Conservation (phyloP, 2,888 invertebrate genomes). For the Drosophila anceps region DNA sequence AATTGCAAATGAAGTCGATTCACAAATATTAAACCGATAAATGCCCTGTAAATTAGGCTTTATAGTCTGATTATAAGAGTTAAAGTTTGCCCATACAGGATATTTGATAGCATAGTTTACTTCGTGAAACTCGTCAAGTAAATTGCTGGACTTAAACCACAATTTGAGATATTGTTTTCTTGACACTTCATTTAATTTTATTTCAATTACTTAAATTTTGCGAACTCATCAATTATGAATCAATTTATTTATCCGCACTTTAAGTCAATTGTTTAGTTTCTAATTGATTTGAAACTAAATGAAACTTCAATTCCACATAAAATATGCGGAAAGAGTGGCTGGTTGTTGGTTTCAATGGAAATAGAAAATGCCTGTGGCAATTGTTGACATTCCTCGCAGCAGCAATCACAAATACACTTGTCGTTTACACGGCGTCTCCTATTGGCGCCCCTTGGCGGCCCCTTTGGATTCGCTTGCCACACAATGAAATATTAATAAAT, state of each 20-base stretch:
- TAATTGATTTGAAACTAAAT: slow-evolving; percentile 46
- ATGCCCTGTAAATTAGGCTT: not conserved
- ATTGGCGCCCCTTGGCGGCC: not conserved
- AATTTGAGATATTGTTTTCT: not conserved
- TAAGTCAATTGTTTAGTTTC: slow-evolving; percentile 22
- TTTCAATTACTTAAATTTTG: slow-evolving; percentile 16
- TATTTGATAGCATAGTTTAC: not conserved
- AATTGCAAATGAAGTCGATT: not conserved
- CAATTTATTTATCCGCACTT: slow-evolving; percentile 20
- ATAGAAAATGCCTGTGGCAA: slow-evolving; percentile 51
- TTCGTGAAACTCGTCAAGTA: not conserved
- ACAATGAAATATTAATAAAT: slow-evolving; percentile 81
- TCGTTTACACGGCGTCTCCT: slow-evolving; percentile 27
- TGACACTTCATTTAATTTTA: slow-evolving; percentile 14
- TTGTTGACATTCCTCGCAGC: slow-evolving; percentile 68
- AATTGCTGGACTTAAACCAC: not conserved
- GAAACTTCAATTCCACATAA: slow-evolving; percentile 22
- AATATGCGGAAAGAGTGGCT: slow-evolving; percentile 17
- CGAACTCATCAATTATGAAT: slow-evolving; percentile 11
- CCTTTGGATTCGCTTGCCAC: slow-evolving; percentile 42
- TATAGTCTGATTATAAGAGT: not conserved
- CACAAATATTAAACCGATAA: not conserved
- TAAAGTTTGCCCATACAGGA: not conserved
- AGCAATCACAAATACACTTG: slow-evolving; percentile 63
- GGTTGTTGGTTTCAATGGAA: slow-evolving; percentile 30